phyloP scores from a whole-genome alignment of 2,888 invertebrate species.

The Dugesia japonica region DNA sequence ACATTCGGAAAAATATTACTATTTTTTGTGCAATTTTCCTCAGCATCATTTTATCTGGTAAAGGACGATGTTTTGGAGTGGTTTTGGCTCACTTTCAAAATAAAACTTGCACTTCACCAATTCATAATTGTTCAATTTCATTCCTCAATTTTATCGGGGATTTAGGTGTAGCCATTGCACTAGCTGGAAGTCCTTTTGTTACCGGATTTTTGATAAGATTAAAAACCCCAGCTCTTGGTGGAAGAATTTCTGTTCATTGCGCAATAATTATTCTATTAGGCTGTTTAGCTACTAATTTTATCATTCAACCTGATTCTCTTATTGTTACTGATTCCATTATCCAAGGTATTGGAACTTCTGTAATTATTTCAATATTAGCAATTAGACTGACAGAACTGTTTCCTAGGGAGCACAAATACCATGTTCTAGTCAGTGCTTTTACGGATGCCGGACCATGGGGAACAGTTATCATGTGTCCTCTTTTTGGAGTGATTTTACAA shows the following conservation, averaged over 20 bases:
- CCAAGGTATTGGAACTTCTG: conserved; percentile 7
- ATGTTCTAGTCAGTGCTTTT: conserved; percentile 16
- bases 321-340: conserved; percentile 21
- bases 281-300: not conserved
- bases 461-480: conserved; percentile 23
- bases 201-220: not conserved
- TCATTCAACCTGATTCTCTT: not conserved
- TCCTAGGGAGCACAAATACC: not conserved
- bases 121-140: not conserved
- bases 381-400: not conserved
- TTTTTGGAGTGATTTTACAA: not conserved
- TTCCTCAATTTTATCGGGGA: conserved; percentile 4
- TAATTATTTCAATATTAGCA: not conserved
- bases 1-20: not conserved
- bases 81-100: conserved; percentile 14
- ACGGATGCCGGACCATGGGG: conserved; percentile 17
- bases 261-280: not conserved
- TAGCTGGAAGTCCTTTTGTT: not conserved
- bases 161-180: not conserved
- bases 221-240: not conserved
- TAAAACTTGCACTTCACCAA: not conserved
- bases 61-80: conserved; percentile 4
- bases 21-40: not conserved
- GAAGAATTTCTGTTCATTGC: not conserved
- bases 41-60: not conserved